Percentiles rank a stretch among this genome's conserved stretches.
Evolutionary conservation across 2,113 vertebrate species (phyloP).

Genomic region (Gopherus evgoodei): DNA sequence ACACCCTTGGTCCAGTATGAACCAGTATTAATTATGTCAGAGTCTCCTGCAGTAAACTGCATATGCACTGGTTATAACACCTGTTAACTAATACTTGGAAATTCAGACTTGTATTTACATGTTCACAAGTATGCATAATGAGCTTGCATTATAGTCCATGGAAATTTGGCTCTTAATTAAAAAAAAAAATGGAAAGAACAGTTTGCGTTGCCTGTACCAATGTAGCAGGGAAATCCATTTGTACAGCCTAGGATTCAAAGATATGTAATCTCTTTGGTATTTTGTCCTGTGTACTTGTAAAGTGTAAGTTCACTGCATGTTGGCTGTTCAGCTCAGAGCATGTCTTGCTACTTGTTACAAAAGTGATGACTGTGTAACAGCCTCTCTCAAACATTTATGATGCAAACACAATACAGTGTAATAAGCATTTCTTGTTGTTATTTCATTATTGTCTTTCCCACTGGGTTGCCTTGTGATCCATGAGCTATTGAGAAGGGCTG

Average conservation of each 20-base stretch:
- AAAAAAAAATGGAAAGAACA: rapidly evolving
- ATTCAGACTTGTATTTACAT: background rate
- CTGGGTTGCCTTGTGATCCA: background rate
- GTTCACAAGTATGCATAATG: background rate
- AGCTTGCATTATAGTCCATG: background rate
- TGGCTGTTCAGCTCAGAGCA: background rate
- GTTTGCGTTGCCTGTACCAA: background rate
- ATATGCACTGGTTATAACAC: too few species aligned
- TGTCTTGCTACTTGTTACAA: background rate
- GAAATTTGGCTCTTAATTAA: background rate
- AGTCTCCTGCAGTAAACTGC: rapidly evolving
- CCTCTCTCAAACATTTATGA: too few species aligned
- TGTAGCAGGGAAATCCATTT: background rate
- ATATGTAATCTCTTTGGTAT: background rate
- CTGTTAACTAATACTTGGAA: background rate
- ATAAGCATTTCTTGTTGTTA: background rate
- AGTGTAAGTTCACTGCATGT: too few species aligned
- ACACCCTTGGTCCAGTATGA: background rate
- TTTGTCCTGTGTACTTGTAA: too few species aligned
- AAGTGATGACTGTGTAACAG: background rate
- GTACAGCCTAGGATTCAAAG: background rate
- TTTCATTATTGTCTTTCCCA: background rate
- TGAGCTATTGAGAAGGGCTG: background rate
- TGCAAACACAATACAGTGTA: too few species aligned
- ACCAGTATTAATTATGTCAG: background rate